Percentiles rank a stretch among this genome's conserved stretches.
phyloP scores from a whole-genome alignment of 1,140 invertebrate species.

The Notospermus geniculatus region DNA sequence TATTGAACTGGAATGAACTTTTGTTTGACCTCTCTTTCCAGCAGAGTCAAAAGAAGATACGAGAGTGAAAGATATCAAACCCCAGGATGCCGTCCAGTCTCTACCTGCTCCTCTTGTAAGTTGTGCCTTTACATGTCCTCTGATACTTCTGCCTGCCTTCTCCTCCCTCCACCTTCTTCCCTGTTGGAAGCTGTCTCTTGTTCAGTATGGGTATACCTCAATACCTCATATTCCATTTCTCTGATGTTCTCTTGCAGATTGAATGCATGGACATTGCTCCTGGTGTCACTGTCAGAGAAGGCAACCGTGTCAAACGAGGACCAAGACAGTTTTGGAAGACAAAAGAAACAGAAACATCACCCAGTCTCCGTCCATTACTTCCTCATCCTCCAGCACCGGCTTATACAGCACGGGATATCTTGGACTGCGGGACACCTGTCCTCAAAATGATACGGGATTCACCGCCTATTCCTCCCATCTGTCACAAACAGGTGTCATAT shows the following conservation, averaged over 20 bases:
- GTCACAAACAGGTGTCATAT: background rate
- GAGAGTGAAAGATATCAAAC: too few relatives aligned
- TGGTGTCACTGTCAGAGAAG: slow-evolving; percentile 47
- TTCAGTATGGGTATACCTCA: too few relatives aligned
- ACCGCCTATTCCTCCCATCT: slow-evolving; percentile 45
- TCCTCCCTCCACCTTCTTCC: too few relatives aligned
- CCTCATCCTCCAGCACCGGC: slow-evolving; percentile 24
- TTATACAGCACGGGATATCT: slow-evolving; percentile 38
- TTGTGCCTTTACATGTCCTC: too few relatives aligned
- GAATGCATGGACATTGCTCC: slow-evolving; percentile 47
- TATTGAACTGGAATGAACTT: too few relatives aligned
- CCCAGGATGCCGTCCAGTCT: too few relatives aligned
- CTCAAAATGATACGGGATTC: slow-evolving; percentile 35
- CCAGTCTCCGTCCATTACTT: slow-evolving; percentile 31
- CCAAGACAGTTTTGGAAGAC: slow-evolving; percentile 25
- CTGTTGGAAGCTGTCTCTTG: too few relatives aligned
- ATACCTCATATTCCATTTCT: too few relatives aligned
- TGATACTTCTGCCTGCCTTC: too few relatives aligned
- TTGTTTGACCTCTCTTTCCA: too few relatives aligned
- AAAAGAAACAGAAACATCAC: background rate
- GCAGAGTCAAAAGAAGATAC: too few relatives aligned
- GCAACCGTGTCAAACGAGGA: slow-evolving; percentile 43
- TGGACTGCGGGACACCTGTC: slow-evolving; percentile 43
- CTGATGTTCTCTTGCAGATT: slow-evolving; percentile 39
- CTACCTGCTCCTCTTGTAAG: too few relatives aligned